These are phyloP conservation scores for Channa argus DNA, from an alignment of 2,113 vertebrate genomes.

Conservation along the genomic window DNA sequence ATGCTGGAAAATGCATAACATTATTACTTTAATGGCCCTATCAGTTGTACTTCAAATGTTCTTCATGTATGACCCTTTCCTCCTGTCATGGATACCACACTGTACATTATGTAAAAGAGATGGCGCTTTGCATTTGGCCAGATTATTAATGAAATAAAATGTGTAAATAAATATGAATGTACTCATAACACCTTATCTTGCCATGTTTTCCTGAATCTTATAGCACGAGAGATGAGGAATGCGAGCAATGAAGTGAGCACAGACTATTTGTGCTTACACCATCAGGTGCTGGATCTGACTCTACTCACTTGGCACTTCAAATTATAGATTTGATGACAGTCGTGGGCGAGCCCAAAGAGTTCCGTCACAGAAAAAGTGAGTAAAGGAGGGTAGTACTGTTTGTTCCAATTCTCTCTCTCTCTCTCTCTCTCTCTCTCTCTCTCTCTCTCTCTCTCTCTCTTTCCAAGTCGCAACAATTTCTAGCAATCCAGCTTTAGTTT, in stretches of 20 bases:
- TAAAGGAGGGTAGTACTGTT: constrained; percentile 52
- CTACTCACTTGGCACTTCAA: constrained; percentile 40
- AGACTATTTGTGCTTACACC: constrained; percentile 39
- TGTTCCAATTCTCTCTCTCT: constrained; percentile 57
- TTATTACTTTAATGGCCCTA: too few species aligned
- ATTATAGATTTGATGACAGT: constrained; percentile 59
- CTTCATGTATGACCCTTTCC: too few species aligned
- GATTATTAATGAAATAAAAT: constrained; percentile 41
- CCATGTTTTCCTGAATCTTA: constrained; percentile 14
- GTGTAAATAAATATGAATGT: constrained; percentile 36
- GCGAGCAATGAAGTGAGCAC: constrained; percentile 16
- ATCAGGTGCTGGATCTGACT: constrained; percentile 48
- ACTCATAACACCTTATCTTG: not conserved
- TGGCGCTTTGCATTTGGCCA: constrained; percentile 16
- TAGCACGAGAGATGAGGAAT: constrained; percentile 7
- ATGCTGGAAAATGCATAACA: not conserved
- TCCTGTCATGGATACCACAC: not conserved
- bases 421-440: constrained; percentile 25
- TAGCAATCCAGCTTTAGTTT: constrained; percentile 64
- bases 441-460: constrained; percentile 11
- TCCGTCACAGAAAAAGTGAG: constrained; percentile 19
- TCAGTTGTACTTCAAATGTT: too few species aligned
- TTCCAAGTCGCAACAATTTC: constrained; percentile 67
- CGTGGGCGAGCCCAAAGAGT: constrained; percentile 52
- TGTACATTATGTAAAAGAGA: constrained; percentile 58